Conservation (phyloP, 2,113 vertebrate species). For the Labrus mixtus region DNA sequence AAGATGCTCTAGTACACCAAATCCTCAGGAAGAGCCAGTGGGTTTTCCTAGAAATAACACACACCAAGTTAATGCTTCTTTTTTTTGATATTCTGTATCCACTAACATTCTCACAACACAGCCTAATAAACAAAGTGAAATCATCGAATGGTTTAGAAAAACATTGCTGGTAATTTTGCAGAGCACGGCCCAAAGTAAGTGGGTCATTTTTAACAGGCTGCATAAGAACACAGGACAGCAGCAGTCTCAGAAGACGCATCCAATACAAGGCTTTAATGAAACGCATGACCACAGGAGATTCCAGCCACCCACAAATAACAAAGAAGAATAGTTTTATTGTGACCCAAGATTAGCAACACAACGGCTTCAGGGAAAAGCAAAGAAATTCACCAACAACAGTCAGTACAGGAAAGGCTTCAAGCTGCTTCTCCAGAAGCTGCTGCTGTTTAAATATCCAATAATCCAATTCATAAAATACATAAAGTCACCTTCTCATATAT, state of each 20-base stretch:
- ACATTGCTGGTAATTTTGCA: conserved; percentile 24
- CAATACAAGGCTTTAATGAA: conserved; percentile 38
- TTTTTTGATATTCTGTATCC: neutral
- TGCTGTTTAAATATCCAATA: conserved; percentile 2
- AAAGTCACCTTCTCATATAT: neutral
- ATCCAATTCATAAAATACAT: neutral
- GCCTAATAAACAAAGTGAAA: conserved; percentile 12
- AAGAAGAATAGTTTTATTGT: conserved; percentile 51
- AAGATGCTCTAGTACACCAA: conserved; percentile 10
- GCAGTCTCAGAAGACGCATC: conserved; percentile 14
- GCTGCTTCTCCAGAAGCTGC: neutral
- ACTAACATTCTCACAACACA: neutral
- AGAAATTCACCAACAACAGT: conserved; percentile 21
- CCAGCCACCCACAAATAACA: conserved; percentile 52
- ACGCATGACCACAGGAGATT: conserved; percentile 47
- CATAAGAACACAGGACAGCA: neutral
- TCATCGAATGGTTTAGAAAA: conserved; percentile 19
- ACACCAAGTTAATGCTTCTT: neutral
- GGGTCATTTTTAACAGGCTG: conserved; percentile 18
- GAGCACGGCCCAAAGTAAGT: conserved; percentile 1
- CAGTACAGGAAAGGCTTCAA: conserved; percentile 7
- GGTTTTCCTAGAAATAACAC: conserved; percentile 20
- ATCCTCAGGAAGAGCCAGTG: conserved; percentile 19
- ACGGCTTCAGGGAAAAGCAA: conserved; percentile 10
- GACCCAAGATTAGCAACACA: conserved; percentile 39